Conservation (phyloP, 2,797 vertebrate species). For the Nasua narica region DNA sequence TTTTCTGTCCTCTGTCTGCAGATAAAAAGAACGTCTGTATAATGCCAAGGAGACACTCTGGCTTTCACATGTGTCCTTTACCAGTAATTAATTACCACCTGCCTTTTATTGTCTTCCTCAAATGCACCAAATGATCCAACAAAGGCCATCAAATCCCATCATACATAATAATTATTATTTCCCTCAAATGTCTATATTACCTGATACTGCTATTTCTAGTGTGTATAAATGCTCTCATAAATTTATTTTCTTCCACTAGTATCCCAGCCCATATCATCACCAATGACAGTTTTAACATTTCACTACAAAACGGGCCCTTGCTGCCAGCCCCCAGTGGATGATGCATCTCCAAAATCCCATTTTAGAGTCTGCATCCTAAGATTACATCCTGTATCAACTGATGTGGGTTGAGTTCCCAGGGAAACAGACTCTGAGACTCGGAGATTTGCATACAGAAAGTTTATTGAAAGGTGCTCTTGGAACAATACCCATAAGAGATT, state of each 20-base stretch:
- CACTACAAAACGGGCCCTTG: not conserved
- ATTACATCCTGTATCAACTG: not conserved
- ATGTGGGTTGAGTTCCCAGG: not conserved
- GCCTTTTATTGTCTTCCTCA: not conserved
- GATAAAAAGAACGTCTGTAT: not conserved
- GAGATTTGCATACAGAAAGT: not conserved
- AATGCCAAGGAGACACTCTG: not conserved
- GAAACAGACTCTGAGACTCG: not conserved
- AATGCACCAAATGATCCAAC: not conserved
- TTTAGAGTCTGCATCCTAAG: not conserved
- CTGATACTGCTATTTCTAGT: not conserved
- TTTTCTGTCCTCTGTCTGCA: not conserved
- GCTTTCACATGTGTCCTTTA: not conserved
- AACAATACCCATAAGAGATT: not conserved
- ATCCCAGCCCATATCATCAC: not conserved
- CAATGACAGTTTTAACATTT: not conserved
- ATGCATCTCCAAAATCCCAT: not conserved
- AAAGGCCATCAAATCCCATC: not conserved
- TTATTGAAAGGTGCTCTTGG: not conserved
- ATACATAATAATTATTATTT: not conserved
- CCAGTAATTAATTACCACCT: not conserved
- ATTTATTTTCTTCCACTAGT: not conserved
- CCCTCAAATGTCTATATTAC: not conserved
- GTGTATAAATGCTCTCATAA: not conserved
- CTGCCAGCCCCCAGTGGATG: not conserved